Base-by-base conservation (phyloP, 2,888 invertebrate genomes). In the Eupithecia insigniata region DNA sequence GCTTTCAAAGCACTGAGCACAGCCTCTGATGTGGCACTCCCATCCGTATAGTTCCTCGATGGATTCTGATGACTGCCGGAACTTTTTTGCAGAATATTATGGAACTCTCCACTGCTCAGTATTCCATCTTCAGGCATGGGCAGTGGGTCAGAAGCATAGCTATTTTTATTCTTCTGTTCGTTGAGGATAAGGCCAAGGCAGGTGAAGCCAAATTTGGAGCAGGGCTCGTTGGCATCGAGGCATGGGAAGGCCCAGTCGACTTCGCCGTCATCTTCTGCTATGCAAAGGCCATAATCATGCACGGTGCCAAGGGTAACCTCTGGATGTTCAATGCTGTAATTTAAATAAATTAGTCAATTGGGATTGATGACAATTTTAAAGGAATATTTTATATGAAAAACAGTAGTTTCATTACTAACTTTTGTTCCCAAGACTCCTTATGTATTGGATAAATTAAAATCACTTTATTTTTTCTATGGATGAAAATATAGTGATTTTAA, bases 231-330 rank as follows among this genome's bases (percentile, higher is more conserved):
- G 18, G 97, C 95, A 86, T 99, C 98, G 16, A 99, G 94, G 80
- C 97, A 97, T 0, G 99, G 99, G 87, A 99, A 99, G 82, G 98
- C 99, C 91, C 96, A 96, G 89, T 98, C 98, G 3, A 98, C 97
- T 92, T 99, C 99, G 1, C 99, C 99, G 86, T 99, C 98, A 84
- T 99, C 99, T 91, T 99, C 99, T 34, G 98, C 98, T 88, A 99
- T 98, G 86, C 97, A 98, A 70, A 99, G 95, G 61, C 98, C 98
- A 88, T 98, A 99, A 84, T 96, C 95, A 70, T 95, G 93, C 26
- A 96, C 95, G 51, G 96, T 95, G 81, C 96, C 95, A 66, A 96
- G 92, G 28, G 91, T 87, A 81, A 96, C 92, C 75, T 96, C 96
- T 7, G 96, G 96, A 86, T 96, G 95, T 83, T 95, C 95, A 77